Percentiles rank a stretch among this genome's conserved stretches.
These are phyloP conservation scores for Sarcophaga carnaria DNA, from an alignment of 2,888 invertebrate species.

Conservation along the genomic window DNA sequence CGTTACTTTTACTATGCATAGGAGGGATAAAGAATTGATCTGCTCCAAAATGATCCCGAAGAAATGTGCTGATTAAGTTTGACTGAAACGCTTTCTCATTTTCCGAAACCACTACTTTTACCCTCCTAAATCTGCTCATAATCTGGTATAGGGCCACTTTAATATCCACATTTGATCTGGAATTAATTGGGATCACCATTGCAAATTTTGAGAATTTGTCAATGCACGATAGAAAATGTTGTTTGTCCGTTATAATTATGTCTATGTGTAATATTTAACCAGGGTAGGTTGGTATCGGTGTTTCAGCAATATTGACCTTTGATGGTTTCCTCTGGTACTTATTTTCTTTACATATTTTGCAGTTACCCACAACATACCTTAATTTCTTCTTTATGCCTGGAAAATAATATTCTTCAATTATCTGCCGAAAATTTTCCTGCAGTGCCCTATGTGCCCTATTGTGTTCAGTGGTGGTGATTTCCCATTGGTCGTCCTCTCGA, in stretches of 20 bases:
- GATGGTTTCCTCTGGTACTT: slow-evolving; percentile 65
- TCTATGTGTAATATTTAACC: slow-evolving; percentile 53
- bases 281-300: slow-evolving; percentile 48
- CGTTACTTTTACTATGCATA: slow-evolving; percentile 58
- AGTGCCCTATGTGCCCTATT: slow-evolving; percentile 31
- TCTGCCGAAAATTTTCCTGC: slow-evolving; percentile 30
- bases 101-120: slow-evolving; percentile 54
- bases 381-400: slow-evolving; percentile 46
- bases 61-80: slow-evolving; percentile 24
- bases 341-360: slow-evolving; percentile 51
- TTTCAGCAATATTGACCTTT: slow-evolving; percentile 23
- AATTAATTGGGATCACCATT: slow-evolving; percentile 28
- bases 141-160: slow-evolving; percentile 45
- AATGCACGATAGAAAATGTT: slow-evolving; percentile 50
- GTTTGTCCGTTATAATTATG: slow-evolving; percentile 47
- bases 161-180: slow-evolving; percentile 48
- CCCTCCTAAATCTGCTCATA: slow-evolving; percentile 49
- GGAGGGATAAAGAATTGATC: slow-evolving; percentile 56
- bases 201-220: slow-evolving; percentile 64
- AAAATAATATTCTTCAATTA: slow-evolving; percentile 51
- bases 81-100: slow-evolving; percentile 57
- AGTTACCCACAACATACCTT: slow-evolving; percentile 29
- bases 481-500: too few species aligned
- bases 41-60: slow-evolving; percentile 44
- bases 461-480: background rate